Evolutionary conservation across 2,113 vertebrate species (phyloP), one percentile per base, ranked within the genome.

Genomic region (Cairina moschata): DNA sequence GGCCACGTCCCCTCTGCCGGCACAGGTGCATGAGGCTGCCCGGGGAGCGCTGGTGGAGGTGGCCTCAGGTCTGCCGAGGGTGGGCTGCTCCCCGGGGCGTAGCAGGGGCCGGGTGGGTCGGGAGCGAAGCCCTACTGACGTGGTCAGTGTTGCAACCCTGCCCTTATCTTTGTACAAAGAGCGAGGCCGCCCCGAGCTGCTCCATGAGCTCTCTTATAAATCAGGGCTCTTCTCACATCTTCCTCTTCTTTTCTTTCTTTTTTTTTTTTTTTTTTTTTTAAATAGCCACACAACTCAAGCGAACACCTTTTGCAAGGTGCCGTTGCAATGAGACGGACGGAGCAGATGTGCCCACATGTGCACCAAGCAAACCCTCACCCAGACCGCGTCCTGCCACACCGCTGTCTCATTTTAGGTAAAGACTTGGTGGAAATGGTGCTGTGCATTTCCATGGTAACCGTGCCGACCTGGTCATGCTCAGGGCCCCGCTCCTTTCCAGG

Each of bases 151-250:
- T 90, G 94, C 83, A 95, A 90, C 28, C n/a, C 23, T 83, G 85
- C 21, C 54, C 54, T 95, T 91, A 88, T 91, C 95, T 74, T 93
- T 71, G 82, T 36, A 54, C 48, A 91, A 69, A 86, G 60, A 86
- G 34, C 17, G 29, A 22, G 5, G 46, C 21, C 7, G 1, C 85
- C 22, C 36, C 17, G 28, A 0, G 4, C 31, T 76, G 54, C 48
- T 72, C 56, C 71, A 12, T 0, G 1, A 83, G 42, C 63, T 73
- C 67, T n/a, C 52, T 65, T n/a, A 73, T 62, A 62, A 71, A 42
- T 72, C 36, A 52, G 21, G 17, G 50, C 71, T 69, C 14, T 66
- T 54, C 21, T 94, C 34, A 2, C 9, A 1, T 20, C 68, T 46
- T 16, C 31, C 21, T 68, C 6, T 58, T 66, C 34, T 67, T 5